Evolutionary conservation across 2,113 vertebrate genomes (phyloP), one percentile per base, ranked within the genome.

Genomic region (Lasiurus cinereus): DNA sequence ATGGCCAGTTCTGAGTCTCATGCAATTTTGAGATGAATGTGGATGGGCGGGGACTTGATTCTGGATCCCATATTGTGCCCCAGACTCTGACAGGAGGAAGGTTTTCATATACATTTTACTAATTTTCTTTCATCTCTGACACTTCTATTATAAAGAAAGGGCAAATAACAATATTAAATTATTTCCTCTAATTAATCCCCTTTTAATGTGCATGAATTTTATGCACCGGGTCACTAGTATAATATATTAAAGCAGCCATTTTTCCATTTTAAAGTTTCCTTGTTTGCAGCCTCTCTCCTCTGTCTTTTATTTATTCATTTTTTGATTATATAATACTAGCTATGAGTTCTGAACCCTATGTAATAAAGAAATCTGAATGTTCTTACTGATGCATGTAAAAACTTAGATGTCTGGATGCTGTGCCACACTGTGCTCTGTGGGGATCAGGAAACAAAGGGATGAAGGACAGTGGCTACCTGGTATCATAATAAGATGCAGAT

Each of bases 401-500:
- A 97, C 97, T 91, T 93, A 97, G 98, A 98, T 96, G 97, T 96
- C 87, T 94, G 97, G 98, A 98, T 97, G 98, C 97, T 96, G 85
- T 97, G 94, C 96, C 97, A 97, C 70, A 90, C 97, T 96, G 97
- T n/a, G 97, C 98, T 99, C 98, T 98, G 97, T 83, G 72, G 98
- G 98, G 97, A 98, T 98, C 98, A 98, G 98, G 98, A 98, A 99
- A 99, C 98, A 99, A 98, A 97, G 98, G 98, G 99, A 99, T 99
- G 99, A 99, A 99, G 99, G 99, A 99, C 99, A 98, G 99, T 98
- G 98, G 98, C 98, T 98, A 98, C 98, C 98, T 98, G 97, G 98
- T 98, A 98, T 98, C 98, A 99, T 99, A 99, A 99, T 99, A 99
- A 99, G 99, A 99, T 99, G 99, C 99, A 99, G 99, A 99, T 99